Percentiles rank a stretch among this genome's conserved stretches.
phyloP scores from a whole-genome alignment of 2,113 vertebrate genomes.

The Ramphastos sulfuratus region DNA sequence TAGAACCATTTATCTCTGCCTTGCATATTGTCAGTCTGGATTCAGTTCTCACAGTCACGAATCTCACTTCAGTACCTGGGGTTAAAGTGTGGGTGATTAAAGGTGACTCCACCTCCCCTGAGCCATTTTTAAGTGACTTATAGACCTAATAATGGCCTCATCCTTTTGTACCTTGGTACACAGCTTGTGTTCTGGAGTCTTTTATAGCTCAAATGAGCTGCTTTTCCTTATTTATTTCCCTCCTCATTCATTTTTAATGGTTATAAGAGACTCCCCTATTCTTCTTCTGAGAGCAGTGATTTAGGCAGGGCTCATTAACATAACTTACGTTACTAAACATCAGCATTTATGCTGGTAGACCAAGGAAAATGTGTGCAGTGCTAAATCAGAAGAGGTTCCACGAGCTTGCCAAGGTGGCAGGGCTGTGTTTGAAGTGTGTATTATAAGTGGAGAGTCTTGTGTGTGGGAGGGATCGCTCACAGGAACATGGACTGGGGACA shows the following conservation, averaged over 20 bases:
- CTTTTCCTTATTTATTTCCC: constrained; percentile 57
- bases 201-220: constrained; percentile 61
- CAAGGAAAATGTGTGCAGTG: not conserved
- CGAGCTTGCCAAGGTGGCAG: not conserved
- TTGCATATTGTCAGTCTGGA: not conserved
- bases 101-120: not conserved
- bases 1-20: not conserved
- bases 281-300: constrained; percentile 8
- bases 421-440: not conserved
- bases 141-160: constrained; percentile 50
- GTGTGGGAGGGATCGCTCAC: not conserved
- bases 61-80: not conserved
- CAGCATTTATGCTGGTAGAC: not conserved
- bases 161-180: constrained; percentile 38
- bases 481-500: not conserved
- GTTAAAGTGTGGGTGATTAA: not conserved
- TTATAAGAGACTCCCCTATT: constrained; percentile 17
- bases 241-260: constrained; percentile 65
- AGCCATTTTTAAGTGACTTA: constrained; percentile 32
- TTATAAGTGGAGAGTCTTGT: not conserved
- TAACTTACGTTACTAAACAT: constrained; percentile 48
- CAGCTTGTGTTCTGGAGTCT: constrained; percentile 70
- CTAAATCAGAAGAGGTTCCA: constrained; percentile 23
- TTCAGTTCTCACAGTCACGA: not conserved
- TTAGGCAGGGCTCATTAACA: constrained; percentile 58